These are phyloP conservation scores for Alosa sapidissima DNA, from an alignment of 2,797 vertebrate species.

Conservation along the genomic window DNA sequence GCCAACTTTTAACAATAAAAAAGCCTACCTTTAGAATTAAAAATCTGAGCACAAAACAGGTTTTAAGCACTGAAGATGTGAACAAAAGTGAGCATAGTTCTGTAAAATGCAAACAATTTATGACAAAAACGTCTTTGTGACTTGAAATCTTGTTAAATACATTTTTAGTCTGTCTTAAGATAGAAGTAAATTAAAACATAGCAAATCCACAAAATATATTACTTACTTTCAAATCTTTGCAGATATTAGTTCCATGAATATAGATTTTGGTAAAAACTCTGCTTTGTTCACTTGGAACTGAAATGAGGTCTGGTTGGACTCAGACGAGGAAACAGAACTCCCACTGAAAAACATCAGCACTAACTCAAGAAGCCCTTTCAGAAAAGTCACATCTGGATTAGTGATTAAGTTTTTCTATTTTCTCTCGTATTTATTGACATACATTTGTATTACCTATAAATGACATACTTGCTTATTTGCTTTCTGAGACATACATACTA, in stretches of 20 bases:
- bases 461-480: not conserved
- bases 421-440: not conserved
- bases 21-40: not conserved
- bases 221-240: not conserved
- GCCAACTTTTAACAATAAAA: not conserved
- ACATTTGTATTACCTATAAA: too few relatives aligned
- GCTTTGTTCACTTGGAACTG: not conserved
- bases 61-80: not conserved
- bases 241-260: not conserved
- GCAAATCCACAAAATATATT: not conserved
- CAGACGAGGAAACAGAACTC: not conserved
- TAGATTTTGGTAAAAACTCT: not conserved
- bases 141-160: too few relatives aligned
- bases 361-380: not conserved
- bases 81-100: not conserved
- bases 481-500: not conserved
- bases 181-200: not conserved
- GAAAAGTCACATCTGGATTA: constrained; percentile 6
- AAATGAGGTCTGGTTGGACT: not conserved
- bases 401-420: not conserved
- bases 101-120: not conserved
- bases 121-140: too few relatives aligned
- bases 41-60: not conserved
- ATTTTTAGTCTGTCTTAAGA: not conserved
- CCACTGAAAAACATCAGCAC: not conserved